Conservation (phyloP, 1,140 invertebrate species). For the Drosophila sechellia region DNA sequence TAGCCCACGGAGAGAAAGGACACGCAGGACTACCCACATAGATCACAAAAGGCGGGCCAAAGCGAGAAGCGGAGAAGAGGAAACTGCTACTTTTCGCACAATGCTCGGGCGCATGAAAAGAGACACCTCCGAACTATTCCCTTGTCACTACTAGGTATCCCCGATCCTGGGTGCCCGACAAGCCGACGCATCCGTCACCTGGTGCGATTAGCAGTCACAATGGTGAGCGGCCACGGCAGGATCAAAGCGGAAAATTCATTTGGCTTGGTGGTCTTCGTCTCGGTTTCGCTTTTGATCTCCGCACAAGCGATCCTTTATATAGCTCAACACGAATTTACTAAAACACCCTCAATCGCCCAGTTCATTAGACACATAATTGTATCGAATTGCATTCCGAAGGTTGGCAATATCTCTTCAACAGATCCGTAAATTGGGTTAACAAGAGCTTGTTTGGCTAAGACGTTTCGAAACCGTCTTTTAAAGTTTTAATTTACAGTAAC, state of each 20-base stretch:
- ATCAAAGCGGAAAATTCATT: slow-evolving; percentile 84
- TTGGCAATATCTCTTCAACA: slow-evolving; percentile 19
- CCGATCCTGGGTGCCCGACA: slow-evolving; percentile 33
- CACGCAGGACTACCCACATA: slow-evolving; percentile 55
- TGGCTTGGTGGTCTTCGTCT: slow-evolving; percentile 81
- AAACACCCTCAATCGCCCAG: slow-evolving; percentile 43
- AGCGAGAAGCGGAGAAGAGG: slow-evolving; percentile 28
- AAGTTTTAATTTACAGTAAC: neutral
- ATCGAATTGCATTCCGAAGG: slow-evolving; percentile 7
- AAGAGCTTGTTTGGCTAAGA: slow-evolving; percentile 21
- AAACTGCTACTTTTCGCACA: slow-evolving; percentile 80
- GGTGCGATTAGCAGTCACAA: slow-evolving; percentile 73
- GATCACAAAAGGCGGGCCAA: slow-evolving; percentile 52
- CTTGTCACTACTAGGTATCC: slow-evolving; percentile 60
- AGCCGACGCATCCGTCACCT: slow-evolving; percentile 77
- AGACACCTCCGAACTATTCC: slow-evolving; percentile 78
- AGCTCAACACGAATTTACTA: slow-evolving; percentile 42
- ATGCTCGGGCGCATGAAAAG: slow-evolving; percentile 69
- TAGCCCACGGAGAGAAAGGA: slow-evolving; percentile 49
- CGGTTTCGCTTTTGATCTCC: slow-evolving; percentile 68
- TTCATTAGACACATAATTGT: slow-evolving; percentile 53
- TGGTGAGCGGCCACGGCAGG: slow-evolving; percentile 71
- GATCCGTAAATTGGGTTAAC: slow-evolving; percentile 40
- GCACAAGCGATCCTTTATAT: slow-evolving; percentile 57
- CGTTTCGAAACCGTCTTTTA: too few species aligned